A percentile compares a stretch with the other conserved stretches of the same genome.
These are phyloP conservation scores for Hypotaenidia philippensis DNA, from an alignment of 2,797 vertebrate genomes.

Conservation along the genomic window DNA sequence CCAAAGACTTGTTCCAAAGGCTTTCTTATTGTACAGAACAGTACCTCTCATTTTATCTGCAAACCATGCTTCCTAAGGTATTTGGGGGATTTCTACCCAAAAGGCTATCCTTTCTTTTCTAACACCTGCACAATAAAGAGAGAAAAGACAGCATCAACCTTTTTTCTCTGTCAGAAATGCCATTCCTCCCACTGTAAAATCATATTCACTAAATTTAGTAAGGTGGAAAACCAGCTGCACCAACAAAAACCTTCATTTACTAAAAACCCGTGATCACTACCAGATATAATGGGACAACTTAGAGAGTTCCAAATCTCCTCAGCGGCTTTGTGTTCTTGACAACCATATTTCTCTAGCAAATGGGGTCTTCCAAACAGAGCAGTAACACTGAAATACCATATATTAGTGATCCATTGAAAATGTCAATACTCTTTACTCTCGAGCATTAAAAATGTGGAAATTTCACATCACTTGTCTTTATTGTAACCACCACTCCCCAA, in stretches of 20 bases:
- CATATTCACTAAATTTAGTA: neutral
- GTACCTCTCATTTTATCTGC: neutral
- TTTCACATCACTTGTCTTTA: neutral
- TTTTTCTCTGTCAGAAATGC: neutral
- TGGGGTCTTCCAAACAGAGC: neutral
- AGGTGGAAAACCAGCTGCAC: neutral
- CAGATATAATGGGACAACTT: neutral
- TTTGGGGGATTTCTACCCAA: neutral
- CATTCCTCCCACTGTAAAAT: neutral
- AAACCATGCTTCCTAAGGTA: neutral
- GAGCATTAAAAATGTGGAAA: neutral
- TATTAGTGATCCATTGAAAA: neutral
- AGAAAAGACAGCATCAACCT: neutral
- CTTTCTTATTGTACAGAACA: neutral
- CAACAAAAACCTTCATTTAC: neutral
- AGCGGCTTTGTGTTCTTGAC: neutral
- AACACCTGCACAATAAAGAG: neutral
- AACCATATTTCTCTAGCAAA: neutral
- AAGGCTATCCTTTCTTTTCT: neutral
- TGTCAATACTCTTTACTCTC: neutral
- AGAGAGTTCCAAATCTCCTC: neutral
- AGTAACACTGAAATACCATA: neutral
- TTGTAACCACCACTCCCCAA: neutral
- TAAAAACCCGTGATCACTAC: neutral
- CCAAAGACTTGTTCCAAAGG: neutral